phyloP scores from a whole-genome alignment of 1,140 invertebrate species.

The Apis dorsata region DNA sequence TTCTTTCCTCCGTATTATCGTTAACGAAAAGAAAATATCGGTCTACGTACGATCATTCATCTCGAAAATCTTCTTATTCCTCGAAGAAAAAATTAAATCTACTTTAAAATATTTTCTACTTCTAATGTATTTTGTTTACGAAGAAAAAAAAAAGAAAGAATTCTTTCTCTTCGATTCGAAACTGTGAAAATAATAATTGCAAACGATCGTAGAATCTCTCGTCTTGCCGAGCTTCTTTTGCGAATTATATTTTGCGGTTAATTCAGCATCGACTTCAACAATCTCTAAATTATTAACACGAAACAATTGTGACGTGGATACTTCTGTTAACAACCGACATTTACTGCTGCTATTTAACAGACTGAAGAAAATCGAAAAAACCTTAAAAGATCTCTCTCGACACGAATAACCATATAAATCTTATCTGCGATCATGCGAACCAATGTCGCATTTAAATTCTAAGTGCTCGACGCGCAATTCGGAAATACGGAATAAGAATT shows the following conservation, averaged over 20 bases:
- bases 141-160: background rate
- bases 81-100: background rate
- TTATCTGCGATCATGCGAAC: background rate
- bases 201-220: background rate
- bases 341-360: background rate
- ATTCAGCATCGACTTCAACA: background rate
- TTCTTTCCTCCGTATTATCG: background rate
- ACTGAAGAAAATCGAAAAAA: background rate
- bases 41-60: background rate
- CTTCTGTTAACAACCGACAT: background rate
- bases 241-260: background rate
- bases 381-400: background rate
- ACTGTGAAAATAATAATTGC: background rate
- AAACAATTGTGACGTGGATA: background rate
- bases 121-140: background rate
- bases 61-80: background rate
- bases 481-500: background rate
- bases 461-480: no score
- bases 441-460: background rate
- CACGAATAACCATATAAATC: background rate
- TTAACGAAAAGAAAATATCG: background rate
- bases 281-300: background rate
- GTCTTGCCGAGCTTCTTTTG: background rate
- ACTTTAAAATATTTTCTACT: background rate
- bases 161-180: background rate